These are phyloP conservation scores for Malaclemys terrapin DNA, from an alignment of 2,113 vertebrate genomes.

Conservation along the genomic window DNA sequence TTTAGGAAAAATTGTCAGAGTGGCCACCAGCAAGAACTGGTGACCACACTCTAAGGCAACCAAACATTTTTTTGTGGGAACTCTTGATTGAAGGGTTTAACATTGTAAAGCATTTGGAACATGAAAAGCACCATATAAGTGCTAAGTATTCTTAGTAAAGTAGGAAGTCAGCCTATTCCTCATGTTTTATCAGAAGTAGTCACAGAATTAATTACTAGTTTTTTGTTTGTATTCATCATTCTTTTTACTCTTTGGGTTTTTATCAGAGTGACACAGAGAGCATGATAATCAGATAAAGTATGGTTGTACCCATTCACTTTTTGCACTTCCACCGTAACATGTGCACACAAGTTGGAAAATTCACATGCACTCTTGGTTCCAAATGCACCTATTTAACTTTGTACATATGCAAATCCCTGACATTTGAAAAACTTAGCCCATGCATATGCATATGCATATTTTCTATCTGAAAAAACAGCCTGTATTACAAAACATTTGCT, in stretches of 20 bases:
- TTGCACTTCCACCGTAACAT: neutral
- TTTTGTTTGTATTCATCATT: neutral
- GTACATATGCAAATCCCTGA: neutral
- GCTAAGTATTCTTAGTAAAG: neutral
- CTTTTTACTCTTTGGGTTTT: neutral
- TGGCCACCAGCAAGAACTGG: no score
- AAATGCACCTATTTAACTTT: neutral
- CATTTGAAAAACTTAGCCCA: neutral
- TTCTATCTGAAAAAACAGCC: neutral
- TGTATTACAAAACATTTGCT: slow-evolving; percentile 52
- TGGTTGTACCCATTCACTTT: neutral
- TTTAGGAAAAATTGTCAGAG: no score
- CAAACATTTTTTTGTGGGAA: no score
- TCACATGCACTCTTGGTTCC: neutral
- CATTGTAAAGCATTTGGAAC: neutral
- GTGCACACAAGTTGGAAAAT: slow-evolving; percentile 12
- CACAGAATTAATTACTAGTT: neutral
- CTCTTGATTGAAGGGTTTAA: neutral
- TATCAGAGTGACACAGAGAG: neutral
- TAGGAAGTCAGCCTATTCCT: neutral
- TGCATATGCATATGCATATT: neutral
- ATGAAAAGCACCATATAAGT: neutral
- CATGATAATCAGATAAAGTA: neutral
- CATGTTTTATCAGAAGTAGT: neutral
- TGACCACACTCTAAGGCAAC: no score